A percentile compares a stretch with the other conserved stretches of the same genome.
These are phyloP conservation scores for Pterocles orientalis DNA, from an alignment of 2,113 vertebrate species.

Conservation along the genomic window DNA sequence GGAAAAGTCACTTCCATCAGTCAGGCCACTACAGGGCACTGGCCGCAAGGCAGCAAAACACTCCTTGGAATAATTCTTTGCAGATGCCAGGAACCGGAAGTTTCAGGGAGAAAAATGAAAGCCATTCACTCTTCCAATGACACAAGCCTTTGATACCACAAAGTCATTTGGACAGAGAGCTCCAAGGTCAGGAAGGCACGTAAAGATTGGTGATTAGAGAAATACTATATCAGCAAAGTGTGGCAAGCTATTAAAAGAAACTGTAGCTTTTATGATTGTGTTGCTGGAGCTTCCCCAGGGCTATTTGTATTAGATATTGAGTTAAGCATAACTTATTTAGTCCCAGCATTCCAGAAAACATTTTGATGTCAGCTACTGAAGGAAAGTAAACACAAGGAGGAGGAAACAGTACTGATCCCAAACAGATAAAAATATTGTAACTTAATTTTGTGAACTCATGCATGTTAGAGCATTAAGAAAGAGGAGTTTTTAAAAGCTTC, in stretches of 20 bases:
- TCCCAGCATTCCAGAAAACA: conserved; percentile 84
- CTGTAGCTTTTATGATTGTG: conserved; percentile 85
- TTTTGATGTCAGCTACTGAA: conserved; percentile 87
- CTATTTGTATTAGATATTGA: conserved; percentile 90
- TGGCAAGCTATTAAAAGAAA: conserved; percentile 86
- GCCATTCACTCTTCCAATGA: conserved; percentile 86
- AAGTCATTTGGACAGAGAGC: conserved; percentile 78
- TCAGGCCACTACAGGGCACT: conserved; percentile 72
- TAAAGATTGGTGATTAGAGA: conserved; percentile 89
- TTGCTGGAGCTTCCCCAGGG: conserved; percentile 78
- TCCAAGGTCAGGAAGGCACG: conserved; percentile 84
- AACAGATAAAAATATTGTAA: conserved; percentile 84
- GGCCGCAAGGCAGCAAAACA: conserved; percentile 82
- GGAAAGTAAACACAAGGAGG: conserved; percentile 84
- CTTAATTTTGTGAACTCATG: conserved; percentile 82
- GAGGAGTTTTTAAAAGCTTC: conserved; percentile 74
- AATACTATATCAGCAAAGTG: conserved; percentile 88
- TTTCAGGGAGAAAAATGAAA: conserved; percentile 86
- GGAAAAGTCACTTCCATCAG: conserved; percentile 83
- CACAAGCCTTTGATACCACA: conserved; percentile 83
- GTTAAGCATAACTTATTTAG: conserved; percentile 92
- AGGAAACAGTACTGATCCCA: conserved; percentile 82
- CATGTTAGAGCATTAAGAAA: conserved; percentile 75
- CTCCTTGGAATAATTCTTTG: conserved; percentile 84
- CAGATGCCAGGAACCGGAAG: conserved; percentile 88